These are phyloP conservation scores for Zelleria hepariella DNA, from an alignment of 2,888 invertebrate species.

Conservation along the genomic window DNA sequence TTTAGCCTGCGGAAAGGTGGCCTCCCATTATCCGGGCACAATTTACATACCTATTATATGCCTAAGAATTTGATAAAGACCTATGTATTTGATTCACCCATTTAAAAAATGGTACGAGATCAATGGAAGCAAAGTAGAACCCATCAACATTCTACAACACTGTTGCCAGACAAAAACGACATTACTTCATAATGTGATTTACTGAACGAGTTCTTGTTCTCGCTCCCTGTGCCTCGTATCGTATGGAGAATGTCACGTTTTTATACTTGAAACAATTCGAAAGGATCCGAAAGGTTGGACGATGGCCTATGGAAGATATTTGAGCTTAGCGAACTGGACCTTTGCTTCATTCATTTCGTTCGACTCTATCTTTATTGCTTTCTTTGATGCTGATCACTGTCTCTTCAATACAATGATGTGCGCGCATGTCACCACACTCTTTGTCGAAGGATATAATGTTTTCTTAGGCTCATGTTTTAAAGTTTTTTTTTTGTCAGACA, in stretches of 20 bases:
- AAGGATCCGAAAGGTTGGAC: background rate
- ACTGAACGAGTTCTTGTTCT: constrained; percentile 6
- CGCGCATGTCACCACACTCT: too few species aligned
- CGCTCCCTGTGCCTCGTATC: background rate
- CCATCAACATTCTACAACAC: constrained; percentile 3
- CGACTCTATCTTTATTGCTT: too few species aligned
- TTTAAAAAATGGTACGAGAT: background rate
- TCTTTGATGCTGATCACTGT: too few species aligned
- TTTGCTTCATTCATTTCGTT: background rate
- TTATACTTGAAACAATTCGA: background rate
- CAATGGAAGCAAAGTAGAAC: background rate
- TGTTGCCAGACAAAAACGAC: constrained; percentile 3
- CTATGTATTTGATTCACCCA: background rate
- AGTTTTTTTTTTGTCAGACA: too few species aligned
- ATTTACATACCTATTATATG: too few species aligned
- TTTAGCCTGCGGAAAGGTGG: too few species aligned
- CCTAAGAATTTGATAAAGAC: too few species aligned
- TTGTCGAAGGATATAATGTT: too few species aligned
- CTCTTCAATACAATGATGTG: too few species aligned
- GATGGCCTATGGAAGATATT: background rate
- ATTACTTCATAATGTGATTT: constrained; percentile 7
- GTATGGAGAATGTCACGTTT: constrained; percentile 3
- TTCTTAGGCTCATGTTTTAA: too few species aligned
- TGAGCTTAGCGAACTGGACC: background rate
- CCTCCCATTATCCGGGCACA: too few species aligned